Percentiles rank a stretch among this genome's conserved stretches.
Evolutionary conservation across 2,113 vertebrate species (phyloP).

Genomic region (Columbina picui): DNA sequence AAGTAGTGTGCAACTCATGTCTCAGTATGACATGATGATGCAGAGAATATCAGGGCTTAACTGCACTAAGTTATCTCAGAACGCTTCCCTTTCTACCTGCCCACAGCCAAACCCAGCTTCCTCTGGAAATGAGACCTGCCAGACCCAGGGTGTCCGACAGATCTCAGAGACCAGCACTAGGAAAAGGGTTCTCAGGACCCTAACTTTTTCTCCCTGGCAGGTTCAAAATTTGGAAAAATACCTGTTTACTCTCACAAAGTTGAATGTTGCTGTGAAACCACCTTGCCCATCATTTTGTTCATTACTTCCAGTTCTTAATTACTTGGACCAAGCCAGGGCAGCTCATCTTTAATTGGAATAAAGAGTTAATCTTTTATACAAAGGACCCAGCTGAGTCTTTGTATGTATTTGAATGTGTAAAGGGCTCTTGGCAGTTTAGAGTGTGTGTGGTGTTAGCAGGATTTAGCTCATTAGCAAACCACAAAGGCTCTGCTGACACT

Average conservation of each 20-base stretch:
- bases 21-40: not conserved
- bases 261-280: not conserved
- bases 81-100: not conserved
- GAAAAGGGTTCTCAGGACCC: not conserved
- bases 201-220: not conserved
- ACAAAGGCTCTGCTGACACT: conserved; percentile 70
- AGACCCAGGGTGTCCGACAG: not conserved
- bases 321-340: conserved; percentile 34
- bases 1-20: not conserved
- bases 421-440: conserved; percentile 71
- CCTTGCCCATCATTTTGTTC: not conserved
- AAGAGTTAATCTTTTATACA: conserved; percentile 76
- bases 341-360: conserved; percentile 74
- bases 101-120: not conserved
- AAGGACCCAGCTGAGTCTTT: conserved; percentile 75
- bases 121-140: not conserved
- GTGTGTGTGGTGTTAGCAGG: conserved; percentile 66
- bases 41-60: not conserved
- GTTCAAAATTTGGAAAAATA: not conserved
- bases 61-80: not conserved
- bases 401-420: conserved; percentile 65
- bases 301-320: conserved; percentile 56
- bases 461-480: conserved; percentile 81
- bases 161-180: not conserved
- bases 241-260: not conserved